Percentiles rank a stretch among this genome's conserved stretches.
phyloP scores from a whole-genome alignment of 2,888 invertebrate species.

The Dichetophora obliterata region DNA sequence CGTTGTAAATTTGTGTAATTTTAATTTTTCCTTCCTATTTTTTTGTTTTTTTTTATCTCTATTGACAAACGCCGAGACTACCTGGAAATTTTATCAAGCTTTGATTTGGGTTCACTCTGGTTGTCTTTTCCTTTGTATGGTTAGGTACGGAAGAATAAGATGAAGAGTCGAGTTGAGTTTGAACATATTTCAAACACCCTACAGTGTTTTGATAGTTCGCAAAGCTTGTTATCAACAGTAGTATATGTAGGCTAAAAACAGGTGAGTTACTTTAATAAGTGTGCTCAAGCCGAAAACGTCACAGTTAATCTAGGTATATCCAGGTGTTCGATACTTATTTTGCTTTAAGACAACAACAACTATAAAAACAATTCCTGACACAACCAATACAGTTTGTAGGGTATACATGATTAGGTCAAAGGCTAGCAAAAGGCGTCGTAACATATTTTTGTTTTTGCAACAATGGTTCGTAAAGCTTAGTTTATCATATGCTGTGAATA shows the following conservation, averaged over 20 bases:
- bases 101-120: not conserved
- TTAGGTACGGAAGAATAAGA: not conserved
- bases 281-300: no score
- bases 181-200: no score
- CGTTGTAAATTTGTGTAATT: not conserved
- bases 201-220: no score
- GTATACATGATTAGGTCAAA: no score
- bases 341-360: no score
- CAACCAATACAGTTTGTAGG: no score
- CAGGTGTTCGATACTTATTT: not conserved
- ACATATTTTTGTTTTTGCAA: not conserved
- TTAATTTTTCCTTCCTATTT: not conserved
- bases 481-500: constrained; percentile 25
- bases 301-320: no score
- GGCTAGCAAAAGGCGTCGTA: no score
- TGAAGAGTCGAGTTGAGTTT: not conserved
- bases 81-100: not conserved
- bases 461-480: not conserved
- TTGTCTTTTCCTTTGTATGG: not conserved
- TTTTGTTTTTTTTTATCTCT: not conserved
- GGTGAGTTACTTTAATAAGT: no score
- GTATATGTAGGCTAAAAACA: no score
- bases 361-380: no score
- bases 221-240: no score
- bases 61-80: constrained; percentile 24